These are phyloP conservation scores for Sebastolobus altivelis DNA, from an alignment of 2,797 vertebrate species.

Conservation along the genomic window DNA sequence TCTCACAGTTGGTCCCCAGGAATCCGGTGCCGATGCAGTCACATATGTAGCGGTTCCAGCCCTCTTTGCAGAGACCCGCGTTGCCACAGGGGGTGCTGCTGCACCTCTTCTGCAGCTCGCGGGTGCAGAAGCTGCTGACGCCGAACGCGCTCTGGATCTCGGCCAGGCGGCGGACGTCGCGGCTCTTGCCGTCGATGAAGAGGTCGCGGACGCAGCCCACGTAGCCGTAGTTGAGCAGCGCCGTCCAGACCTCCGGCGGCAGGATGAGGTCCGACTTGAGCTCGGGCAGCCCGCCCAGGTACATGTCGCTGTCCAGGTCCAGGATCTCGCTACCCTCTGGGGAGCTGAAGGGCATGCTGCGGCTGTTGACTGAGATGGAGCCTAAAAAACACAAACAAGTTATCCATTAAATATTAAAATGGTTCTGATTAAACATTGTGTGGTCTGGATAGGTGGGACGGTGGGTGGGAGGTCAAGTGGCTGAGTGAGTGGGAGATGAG, in stretches of 20 bases:
- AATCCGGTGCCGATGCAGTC: conserved; percentile 93
- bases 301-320: conserved; percentile 94
- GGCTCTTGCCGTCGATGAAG: conserved; percentile 94
- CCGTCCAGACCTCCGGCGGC: conserved; percentile 94
- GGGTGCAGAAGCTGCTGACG: conserved; percentile 91
- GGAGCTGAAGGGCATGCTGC: conserved; percentile 92
- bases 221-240: conserved; percentile 91
- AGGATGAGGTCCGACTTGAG: conserved; percentile 85
- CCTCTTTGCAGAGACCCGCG: conserved; percentile 91
- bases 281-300: conserved; percentile 92
- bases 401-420: not conserved
- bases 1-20: conserved; percentile 91
- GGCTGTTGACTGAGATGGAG: conserved; percentile 94
- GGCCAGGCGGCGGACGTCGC: conserved; percentile 90
- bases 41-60: conserved; percentile 96
- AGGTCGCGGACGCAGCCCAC: conserved; percentile 95
- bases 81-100: conserved; percentile 89
- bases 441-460: conserved; percentile 1
- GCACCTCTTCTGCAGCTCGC: conserved; percentile 91
- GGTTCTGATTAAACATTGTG: not conserved
- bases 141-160: conserved; percentile 89
- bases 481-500: conserved; percentile 7
- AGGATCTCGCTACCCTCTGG: conserved; percentile 93
- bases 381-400: conserved; percentile 63
- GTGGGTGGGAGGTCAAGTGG: conserved; percentile 14